phyloP scores from a whole-genome alignment of 2,797 vertebrate genomes.

The Enteromius argenteus region DNA sequence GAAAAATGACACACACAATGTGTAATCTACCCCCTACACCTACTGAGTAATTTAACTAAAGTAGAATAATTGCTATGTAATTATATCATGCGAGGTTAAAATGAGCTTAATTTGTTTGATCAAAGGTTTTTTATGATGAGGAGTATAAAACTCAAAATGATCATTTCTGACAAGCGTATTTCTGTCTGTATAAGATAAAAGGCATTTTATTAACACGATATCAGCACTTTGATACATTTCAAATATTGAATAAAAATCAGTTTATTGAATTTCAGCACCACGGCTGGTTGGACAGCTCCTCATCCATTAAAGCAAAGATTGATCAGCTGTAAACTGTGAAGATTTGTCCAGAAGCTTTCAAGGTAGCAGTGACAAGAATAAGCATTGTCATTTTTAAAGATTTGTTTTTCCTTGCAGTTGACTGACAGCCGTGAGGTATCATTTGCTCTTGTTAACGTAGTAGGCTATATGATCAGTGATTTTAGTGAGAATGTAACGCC shows the following conservation, averaged over 20 bases:
- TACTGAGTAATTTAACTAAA: conserved; percentile 3
- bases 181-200: neutral
- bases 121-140: conserved; percentile 6
- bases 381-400: conserved; percentile 16
- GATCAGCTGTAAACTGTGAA: neutral
- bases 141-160: neutral
- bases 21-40: conserved; percentile 15
- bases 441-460: neutral
- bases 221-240: neutral
- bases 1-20: neutral
- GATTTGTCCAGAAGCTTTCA: conserved; percentile 25
- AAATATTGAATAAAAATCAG: neutral
- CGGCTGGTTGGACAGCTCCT: conserved; percentile 65
- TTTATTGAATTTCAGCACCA: conserved; percentile 67
- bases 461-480: neutral
- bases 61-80: neutral
- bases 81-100: conserved; percentile 4
- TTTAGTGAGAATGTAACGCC: conserved; percentile 33
- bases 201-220: neutral
- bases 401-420: neutral
- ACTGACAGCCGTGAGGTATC: conserved; percentile 7
- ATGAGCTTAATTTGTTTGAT: conserved; percentile 4
- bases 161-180: neutral
- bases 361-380: conserved; percentile 11
- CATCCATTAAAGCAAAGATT: neutral